phyloP scores from a whole-genome alignment of 2,888 invertebrate species.

The Nipponacmea schrenckii region DNA sequence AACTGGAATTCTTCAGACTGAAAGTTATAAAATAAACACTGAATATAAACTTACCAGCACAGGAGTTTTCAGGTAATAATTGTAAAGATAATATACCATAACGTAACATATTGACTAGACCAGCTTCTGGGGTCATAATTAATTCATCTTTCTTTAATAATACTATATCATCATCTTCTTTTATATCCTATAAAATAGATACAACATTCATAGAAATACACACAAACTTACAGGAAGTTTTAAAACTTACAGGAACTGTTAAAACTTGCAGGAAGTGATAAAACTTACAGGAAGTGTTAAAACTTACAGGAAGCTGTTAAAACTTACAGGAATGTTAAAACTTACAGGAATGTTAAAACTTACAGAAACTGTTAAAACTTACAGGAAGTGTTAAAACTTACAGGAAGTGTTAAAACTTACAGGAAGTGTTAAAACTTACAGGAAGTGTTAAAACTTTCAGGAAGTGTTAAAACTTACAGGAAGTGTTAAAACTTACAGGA shows the following conservation, averaged over 20 bases:
- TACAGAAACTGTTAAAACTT: too few relatives aligned
- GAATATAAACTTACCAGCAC: slow-evolving; percentile 74
- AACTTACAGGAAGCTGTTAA: too few relatives aligned
- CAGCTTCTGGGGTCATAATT: slow-evolving; percentile 72
- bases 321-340: not conserved
- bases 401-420: too few relatives aligned
- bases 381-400: too few relatives aligned
- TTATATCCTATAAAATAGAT: slow-evolving; percentile 3
- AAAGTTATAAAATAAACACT: too few relatives aligned
- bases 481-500: too few relatives aligned
- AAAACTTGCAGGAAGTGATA: too few relatives aligned
- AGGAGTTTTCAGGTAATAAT: slow-evolving; percentile 79
- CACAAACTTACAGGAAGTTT: too few relatives aligned
- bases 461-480: too few relatives aligned
- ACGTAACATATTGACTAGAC: slow-evolving; percentile 81
- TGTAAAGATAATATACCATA: slow-evolving; percentile 81
- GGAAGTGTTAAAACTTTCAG: too few relatives aligned
- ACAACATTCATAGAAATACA: not conserved
- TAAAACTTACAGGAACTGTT: not conserved
- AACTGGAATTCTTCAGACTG: too few relatives aligned
- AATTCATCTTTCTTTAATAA: slow-evolving; percentile 31
- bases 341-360: not conserved
- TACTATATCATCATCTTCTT: slow-evolving; percentile 18
- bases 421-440: too few relatives aligned
- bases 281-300: not conserved